A percentile compares a stretch with the other conserved stretches of the same genome.
These are phyloP conservation scores for Caenorhabditis sinica DNA, from an alignment of 2,888 invertebrate species.

Conservation along the genomic window DNA sequence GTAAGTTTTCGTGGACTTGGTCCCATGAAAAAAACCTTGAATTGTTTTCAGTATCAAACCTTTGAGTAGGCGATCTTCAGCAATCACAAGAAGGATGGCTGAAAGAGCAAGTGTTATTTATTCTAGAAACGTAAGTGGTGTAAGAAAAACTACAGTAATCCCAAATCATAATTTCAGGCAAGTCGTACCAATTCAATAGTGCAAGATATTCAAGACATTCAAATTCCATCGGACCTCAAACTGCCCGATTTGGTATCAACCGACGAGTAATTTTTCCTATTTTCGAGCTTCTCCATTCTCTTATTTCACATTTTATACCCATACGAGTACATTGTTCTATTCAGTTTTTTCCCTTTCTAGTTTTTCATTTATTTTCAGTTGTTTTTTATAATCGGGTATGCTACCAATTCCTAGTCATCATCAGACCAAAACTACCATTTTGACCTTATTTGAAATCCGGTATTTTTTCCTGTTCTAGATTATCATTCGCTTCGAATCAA, in stretches of 20 bases:
- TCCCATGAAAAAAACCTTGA: neutral
- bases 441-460: conserved; percentile 34
- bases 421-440: conserved; percentile 49
- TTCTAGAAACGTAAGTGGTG: conserved; percentile 66
- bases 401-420: conserved; percentile 52
- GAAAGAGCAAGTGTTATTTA: conserved; percentile 65
- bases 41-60: conserved; percentile 61
- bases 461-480: conserved; percentile 7
- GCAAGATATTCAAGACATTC: conserved; percentile 65
- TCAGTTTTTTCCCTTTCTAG: conserved; percentile 3
- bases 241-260: conserved; percentile 59
- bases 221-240: conserved; percentile 64
- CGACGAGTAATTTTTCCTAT: conserved; percentile 50
- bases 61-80: conserved; percentile 61
- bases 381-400: conserved; percentile 21
- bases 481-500: conserved; percentile 38
- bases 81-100: conserved; percentile 63
- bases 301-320: conserved; percentile 11
- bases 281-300: conserved; percentile 40
- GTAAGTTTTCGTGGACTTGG: conserved; percentile 8
- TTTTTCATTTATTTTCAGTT: conserved; percentile 34
- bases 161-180: conserved; percentile 52
- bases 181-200: conserved; percentile 66
- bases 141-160: neutral
- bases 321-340: conserved; percentile 24